These are phyloP conservation scores for Acanthopagrus latus DNA, from an alignment of 2,797 vertebrate genomes.

Conservation along the genomic window DNA sequence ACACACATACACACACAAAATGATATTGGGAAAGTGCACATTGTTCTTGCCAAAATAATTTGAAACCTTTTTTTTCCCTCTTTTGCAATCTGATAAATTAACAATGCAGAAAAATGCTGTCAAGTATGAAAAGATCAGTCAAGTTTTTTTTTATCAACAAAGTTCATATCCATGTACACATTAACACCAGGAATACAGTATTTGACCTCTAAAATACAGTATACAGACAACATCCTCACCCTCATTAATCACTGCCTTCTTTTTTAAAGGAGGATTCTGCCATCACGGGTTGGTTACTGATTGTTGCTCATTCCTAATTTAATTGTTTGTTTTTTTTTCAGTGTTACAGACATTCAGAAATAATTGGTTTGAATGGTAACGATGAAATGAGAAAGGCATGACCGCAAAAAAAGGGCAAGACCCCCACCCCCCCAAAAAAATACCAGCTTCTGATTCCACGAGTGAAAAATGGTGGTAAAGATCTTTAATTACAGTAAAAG, in stretches of 20 bases:
- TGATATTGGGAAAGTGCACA: conserved; percentile 83
- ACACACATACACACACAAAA: conserved; percentile 46
- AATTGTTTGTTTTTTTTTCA: conserved; percentile 28
- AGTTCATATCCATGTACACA: conserved; percentile 82
- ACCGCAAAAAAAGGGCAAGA: conserved; percentile 51
- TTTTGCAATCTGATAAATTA: conserved; percentile 76
- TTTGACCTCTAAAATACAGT: conserved; percentile 82
- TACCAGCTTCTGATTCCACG: conserved; percentile 29
- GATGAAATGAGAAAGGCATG: conserved; percentile 62
- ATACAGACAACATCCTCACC: conserved; percentile 75
- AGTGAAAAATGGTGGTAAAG: conserved; percentile 39
- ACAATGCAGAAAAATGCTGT: conserved; percentile 81
- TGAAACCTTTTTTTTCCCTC: conserved; percentile 51
- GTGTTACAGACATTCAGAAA: conserved; percentile 75
- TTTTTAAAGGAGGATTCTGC: conserved; percentile 62
- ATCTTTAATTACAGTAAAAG: conserved; percentile 43
- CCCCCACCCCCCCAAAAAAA: conserved; percentile 27
- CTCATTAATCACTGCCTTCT: conserved; percentile 69
- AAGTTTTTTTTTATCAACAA: conserved; percentile 80
- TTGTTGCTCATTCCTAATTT: conserved; percentile 58
- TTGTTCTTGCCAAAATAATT: conserved; percentile 72
- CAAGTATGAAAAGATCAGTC: conserved; percentile 86
- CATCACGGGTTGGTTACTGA: conserved; percentile 50
- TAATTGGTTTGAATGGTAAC: conserved; percentile 44
- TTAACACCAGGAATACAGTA: conserved; percentile 85